Conservation (phyloP, 2,113 vertebrate genomes). For the Microtus montanus region DNA sequence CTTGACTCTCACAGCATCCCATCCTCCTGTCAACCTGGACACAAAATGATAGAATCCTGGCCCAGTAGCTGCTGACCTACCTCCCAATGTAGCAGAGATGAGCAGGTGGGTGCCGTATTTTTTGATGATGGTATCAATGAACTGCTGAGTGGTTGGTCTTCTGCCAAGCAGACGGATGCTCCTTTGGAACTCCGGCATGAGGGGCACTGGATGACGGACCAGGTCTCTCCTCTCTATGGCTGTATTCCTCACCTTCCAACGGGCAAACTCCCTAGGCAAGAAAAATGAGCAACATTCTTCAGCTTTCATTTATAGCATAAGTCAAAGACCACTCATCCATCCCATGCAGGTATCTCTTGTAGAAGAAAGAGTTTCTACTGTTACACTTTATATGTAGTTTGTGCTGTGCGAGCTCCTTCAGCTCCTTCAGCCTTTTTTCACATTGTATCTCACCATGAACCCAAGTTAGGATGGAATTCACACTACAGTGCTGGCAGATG, state of each 20-base stretch:
- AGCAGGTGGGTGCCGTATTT: conserved; percentile 99
- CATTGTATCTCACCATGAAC: neutral
- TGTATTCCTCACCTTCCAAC: conserved; percentile 99
- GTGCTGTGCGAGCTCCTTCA: too few species aligned
- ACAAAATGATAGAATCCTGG: conserved; percentile 1
- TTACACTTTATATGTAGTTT: too few species aligned
- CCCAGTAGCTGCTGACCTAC: conserved; percentile 84
- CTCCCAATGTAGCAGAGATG: conserved; percentile 99
- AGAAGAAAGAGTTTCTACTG: neutral
- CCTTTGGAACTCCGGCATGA: conserved; percentile 99
- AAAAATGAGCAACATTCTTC: conserved; percentile 56
- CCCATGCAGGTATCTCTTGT: neutral
- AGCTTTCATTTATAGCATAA: neutral
- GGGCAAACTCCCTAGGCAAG: conserved; percentile 96
- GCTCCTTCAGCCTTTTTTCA: neutral
- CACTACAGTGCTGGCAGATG: neutral
- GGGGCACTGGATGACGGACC: conserved; percentile 94
- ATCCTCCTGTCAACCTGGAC: neutral
- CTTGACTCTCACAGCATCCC: neutral
- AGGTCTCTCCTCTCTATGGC: conserved; percentile 97
- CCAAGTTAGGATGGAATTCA: neutral
- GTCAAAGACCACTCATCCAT: neutral
- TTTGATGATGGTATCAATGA: conserved; percentile 99
- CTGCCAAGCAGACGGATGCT: conserved; percentile 97
- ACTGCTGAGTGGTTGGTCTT: conserved; percentile 97